Percentiles rank a stretch among this genome's conserved stretches.
Evolutionary conservation across 2,113 vertebrate genomes (phyloP).

Genomic region (Fukomys damarensis): DNA sequence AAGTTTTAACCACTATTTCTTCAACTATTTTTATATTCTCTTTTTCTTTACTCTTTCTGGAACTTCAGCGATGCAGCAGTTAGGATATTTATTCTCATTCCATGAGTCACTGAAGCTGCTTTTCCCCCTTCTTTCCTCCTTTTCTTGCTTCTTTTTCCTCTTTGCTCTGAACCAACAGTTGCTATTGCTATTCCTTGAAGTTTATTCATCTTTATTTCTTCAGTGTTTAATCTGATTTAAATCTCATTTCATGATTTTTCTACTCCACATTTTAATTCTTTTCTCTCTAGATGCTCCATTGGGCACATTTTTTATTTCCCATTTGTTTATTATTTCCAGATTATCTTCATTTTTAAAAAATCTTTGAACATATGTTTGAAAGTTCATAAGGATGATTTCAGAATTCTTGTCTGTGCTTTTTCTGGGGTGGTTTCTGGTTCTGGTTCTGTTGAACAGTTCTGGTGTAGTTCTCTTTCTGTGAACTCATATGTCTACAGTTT

Average conservation of each 20-base stretch:
- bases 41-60: not conserved
- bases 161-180: not conserved
- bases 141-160: not conserved
- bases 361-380: not conserved
- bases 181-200: not conserved
- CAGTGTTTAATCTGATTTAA: not conserved
- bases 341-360: constrained; percentile 7
- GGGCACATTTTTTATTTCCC: not conserved
- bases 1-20: not conserved
- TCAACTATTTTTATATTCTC: not conserved
- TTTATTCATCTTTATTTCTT: not conserved
- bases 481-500: not conserved
- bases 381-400: not conserved
- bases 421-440: not conserved
- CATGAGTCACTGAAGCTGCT: not conserved
- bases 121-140: not conserved
- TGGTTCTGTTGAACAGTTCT: not conserved
- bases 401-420: not conserved
- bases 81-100: not conserved
- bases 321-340: not conserved
- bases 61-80: not conserved
- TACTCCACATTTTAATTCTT: not conserved
- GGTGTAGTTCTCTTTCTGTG: not conserved
- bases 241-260: not conserved
- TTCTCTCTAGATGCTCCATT: not conserved